phyloP scores from a whole-genome alignment of 2,113 vertebrate genomes.

The Uria lomvia region DNA sequence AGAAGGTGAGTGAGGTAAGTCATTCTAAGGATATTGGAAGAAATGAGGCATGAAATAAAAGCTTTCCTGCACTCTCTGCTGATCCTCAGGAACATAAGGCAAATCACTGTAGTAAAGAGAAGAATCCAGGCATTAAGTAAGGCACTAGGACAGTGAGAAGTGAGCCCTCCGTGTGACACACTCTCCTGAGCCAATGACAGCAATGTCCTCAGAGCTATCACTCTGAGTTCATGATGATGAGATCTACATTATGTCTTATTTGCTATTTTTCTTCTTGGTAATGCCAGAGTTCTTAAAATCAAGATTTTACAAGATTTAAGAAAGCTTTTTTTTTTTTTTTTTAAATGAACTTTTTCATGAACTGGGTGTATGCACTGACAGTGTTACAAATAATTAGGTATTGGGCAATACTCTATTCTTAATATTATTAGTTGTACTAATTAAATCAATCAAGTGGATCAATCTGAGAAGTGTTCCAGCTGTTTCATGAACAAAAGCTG shows the following conservation, averaged over 20 bases:
- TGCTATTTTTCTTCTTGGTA: background rate
- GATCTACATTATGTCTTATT: background rate
- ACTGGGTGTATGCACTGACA: background rate
- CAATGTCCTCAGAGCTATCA: background rate
- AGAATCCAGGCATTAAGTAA: slow-evolving; percentile 40
- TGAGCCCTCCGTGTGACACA: background rate
- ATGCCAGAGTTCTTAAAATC: background rate
- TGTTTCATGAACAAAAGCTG: background rate
- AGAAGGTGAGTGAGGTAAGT: background rate
- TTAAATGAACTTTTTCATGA: background rate
- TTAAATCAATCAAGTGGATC: background rate
- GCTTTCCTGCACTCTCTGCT: slow-evolving; percentile 34
- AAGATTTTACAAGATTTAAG: background rate
- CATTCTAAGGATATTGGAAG: slow-evolving; percentile 46
- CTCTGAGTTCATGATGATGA: background rate
- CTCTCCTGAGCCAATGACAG: background rate
- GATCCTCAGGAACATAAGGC: slow-evolving; percentile 29
- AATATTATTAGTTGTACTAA: background rate
- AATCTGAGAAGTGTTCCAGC: background rate
- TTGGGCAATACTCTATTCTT: background rate
- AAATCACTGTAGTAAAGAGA: slow-evolving; percentile 1
- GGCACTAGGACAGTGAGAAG: background rate
- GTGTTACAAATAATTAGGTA: background rate
- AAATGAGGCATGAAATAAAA: slow-evolving; percentile 63
- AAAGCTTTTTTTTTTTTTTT: background rate